phyloP scores from a whole-genome alignment of 2,797 vertebrate genomes.

The Poeciliopsis turneri region DNA sequence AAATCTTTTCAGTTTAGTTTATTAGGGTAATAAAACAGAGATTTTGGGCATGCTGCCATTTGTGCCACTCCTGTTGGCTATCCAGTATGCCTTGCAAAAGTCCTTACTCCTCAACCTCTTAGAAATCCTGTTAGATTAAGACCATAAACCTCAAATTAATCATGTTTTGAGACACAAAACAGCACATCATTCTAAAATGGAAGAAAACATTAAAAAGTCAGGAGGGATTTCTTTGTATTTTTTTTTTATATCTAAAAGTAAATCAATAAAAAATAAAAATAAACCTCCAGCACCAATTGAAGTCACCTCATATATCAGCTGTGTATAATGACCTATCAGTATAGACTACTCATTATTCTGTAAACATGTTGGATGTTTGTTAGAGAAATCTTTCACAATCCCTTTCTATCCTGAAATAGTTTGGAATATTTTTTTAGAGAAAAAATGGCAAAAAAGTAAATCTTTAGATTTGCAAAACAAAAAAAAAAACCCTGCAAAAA shows the following conservation, averaged over 20 bases:
- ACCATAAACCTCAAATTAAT: background rate
- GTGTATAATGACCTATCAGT: background rate
- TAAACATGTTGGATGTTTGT: background rate
- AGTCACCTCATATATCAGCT: background rate
- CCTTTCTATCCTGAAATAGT: too few relatives aligned
- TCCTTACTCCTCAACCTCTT: background rate
- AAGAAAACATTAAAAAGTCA: background rate
- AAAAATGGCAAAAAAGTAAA: background rate
- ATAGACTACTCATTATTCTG: background rate
- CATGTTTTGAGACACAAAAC: background rate
- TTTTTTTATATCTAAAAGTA: background rate
- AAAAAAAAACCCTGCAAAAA: background rate
- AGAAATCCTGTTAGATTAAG: background rate
- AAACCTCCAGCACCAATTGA: background rate
- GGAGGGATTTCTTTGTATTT: background rate
- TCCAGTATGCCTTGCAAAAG: background rate
- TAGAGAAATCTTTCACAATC: too few relatives aligned
- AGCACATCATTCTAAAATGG: background rate
- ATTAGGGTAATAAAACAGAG: background rate
- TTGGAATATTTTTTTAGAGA: background rate
- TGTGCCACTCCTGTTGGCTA: constrained; percentile 18
- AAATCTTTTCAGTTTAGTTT: background rate
- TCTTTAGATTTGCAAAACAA: background rate
- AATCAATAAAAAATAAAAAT: background rate
- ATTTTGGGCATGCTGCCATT: constrained; percentile 23